phyloP scores from a whole-genome alignment of 2,113 vertebrate species.

The Caranx melampygus region DNA sequence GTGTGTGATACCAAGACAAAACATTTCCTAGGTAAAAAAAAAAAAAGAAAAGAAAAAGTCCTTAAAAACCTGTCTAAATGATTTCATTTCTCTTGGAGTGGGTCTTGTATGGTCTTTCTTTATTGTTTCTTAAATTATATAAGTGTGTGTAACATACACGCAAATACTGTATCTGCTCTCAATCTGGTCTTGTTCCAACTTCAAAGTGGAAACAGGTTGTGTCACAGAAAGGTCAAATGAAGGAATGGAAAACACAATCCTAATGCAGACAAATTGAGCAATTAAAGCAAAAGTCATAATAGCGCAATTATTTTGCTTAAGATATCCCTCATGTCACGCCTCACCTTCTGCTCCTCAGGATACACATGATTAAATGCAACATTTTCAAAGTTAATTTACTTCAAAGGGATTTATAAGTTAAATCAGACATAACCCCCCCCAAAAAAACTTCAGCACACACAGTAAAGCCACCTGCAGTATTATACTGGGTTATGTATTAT shows the following conservation, averaged over 20 bases:
- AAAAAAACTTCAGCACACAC: background rate
- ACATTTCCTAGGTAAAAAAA: background rate
- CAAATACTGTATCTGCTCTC: background rate
- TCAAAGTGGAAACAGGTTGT: background rate
- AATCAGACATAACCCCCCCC: background rate
- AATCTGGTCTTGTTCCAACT: background rate
- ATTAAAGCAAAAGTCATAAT: background rate
- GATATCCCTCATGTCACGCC: background rate
- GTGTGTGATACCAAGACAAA: background rate
- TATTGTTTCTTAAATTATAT: conserved; percentile 4
- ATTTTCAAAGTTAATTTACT: background rate
- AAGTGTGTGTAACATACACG: background rate
- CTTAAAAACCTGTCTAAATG: background rate
- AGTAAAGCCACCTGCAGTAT: background rate
- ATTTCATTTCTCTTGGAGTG: background rate
- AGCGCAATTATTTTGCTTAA: background rate
- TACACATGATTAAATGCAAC: background rate
- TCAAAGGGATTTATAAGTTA: background rate
- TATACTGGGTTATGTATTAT: background rate
- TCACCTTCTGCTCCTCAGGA: background rate
- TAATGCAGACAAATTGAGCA: background rate
- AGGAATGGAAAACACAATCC: background rate
- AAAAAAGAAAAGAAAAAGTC: background rate
- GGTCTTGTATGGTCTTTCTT: background rate
- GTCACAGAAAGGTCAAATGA: conserved; percentile 4